Base-by-base conservation (phyloP, 1,140 invertebrate genomes). In the Tribolium castaneum region DNA sequence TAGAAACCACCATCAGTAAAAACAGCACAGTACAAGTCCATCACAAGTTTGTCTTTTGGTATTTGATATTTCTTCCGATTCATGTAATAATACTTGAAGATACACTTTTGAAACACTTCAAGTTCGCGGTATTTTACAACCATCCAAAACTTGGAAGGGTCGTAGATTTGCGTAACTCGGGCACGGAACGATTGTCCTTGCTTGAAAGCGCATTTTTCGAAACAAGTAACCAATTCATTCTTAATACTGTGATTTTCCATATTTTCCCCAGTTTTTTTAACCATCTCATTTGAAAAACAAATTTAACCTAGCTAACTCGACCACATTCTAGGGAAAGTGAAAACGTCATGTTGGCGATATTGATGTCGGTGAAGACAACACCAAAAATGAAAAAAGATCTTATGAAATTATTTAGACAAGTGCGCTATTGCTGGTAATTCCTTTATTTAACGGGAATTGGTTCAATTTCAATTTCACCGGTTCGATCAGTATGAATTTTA, bases 61-160 rank as follows among this genome's bases (percentile, higher is more conserved):
- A 73, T 54, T 30, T 30, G 25, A 6, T 73, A 73, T 9, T 35
- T 54, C 5, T n/a, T 14, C 2, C 49, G n/a, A 0, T 73, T 52
- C 14, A 34, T 19, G n/a, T 73, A 51, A 54, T 73, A 73, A 5
- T 22, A 52, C 14, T 25, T 12, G 16, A 54, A 73, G 1, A 73
- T 13, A 34, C 25, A 30, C 39, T 25, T 73, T 50, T 73, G 49
- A 34, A 25, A 52, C 6, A 73, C 13, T 73, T 73, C 71, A 6
- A 73, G 16, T 54, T 73, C 71, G 9, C 34, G 22, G 13, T n/a
- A 73, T 54, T 54, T 73, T 6, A 13, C 0, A 5, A 73, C 71
- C 2, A 73, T 73, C 71, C 71, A 73, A 34, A 73, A 73, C 12
- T 73, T 73, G 6, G 71, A 25, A 13, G 52, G 52, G 16, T 73